A percentile compares a stretch with the other conserved stretches of the same genome.
phyloP scores from a whole-genome alignment of 2,113 vertebrate species.

The Pica pica region DNA sequence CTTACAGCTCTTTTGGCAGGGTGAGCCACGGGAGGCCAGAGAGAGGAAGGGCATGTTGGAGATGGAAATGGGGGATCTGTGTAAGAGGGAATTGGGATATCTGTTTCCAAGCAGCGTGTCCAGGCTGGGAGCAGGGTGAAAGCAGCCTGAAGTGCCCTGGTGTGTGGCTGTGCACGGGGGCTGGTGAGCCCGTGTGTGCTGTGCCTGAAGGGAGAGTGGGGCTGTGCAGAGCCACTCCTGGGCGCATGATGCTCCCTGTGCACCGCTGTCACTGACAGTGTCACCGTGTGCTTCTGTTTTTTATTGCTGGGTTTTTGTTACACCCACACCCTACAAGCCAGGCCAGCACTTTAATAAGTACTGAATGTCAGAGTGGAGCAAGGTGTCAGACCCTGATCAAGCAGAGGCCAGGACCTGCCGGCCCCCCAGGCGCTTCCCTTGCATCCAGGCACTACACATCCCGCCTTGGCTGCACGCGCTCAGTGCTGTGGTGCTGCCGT shows the following conservation, averaged over 20 bases:
- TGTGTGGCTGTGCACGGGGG: fast-evolving
- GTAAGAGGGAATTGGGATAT: not conserved
- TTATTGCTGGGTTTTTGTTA: not conserved
- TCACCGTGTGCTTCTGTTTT: not conserved
- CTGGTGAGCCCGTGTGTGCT: fast-evolving
- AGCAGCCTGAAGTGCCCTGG: too few species aligned
- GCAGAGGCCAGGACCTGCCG: not conserved
- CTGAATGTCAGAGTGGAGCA: not conserved
- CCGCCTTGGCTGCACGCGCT: fast-evolving
- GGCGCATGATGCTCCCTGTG: fast-evolving
- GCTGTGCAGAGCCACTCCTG: not conserved
- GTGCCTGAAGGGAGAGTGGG: not conserved
- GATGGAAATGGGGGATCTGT: not conserved
- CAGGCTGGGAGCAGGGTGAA: not conserved
- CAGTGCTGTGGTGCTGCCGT: not conserved
- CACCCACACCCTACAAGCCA: fast-evolving
- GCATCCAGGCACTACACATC: not conserved
- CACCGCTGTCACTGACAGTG: fast-evolving
- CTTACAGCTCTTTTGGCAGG: not conserved
- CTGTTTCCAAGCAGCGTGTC: not conserved
- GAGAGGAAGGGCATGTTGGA: fast-evolving
- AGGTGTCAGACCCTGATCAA: not conserved
- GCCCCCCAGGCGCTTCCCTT: fast-evolving
- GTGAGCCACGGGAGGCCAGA: not conserved
- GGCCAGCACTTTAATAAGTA: not conserved